Percentiles rank a stretch among this genome's conserved stretches.
Conservation (phyloP, 2,888 invertebrate species). For the Drosophila parthenogenetica region DNA sequence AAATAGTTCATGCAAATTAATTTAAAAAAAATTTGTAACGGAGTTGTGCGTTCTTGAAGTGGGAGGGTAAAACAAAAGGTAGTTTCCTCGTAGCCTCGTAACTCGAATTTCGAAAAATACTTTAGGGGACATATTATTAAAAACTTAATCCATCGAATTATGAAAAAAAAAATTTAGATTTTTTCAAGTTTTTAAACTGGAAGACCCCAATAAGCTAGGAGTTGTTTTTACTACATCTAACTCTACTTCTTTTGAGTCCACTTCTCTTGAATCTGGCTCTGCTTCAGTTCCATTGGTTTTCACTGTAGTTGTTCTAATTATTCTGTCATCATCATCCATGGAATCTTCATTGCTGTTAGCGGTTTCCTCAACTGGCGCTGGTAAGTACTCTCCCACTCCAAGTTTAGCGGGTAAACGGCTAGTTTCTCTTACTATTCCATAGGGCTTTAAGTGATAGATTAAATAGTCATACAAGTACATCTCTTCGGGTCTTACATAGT, state of each 20-base stretch:
- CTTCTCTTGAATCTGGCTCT: conserved; percentile 7
- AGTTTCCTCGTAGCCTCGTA: too few relatives aligned
- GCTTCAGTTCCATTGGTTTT: neutral
- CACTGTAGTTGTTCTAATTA: neutral
- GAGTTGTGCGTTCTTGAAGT: too few relatives aligned
- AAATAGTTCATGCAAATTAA: too few relatives aligned
- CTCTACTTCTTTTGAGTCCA: conserved; percentile 6
- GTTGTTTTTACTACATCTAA: neutral
- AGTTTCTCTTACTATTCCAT: conserved; percentile 85
- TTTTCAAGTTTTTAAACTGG: too few relatives aligned
- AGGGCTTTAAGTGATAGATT: conserved; percentile 95
- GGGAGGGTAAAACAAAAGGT: too few relatives aligned
- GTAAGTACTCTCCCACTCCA: conserved; percentile 38
- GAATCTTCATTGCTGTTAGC: conserved; percentile 35
- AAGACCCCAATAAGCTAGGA: too few relatives aligned
- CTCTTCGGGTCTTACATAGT: conserved; percentile 94
- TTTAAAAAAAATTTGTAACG: too few relatives aligned
- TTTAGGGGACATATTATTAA: too few relatives aligned
- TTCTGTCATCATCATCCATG: conserved; percentile 25
- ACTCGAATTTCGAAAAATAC: too few relatives aligned
- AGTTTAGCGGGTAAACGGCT: conserved; percentile 62
- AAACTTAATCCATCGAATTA: too few relatives aligned
- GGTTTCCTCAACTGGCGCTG: conserved; percentile 28
- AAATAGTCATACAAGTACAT: conserved; percentile 98
- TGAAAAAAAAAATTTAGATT: too few relatives aligned